Conservation (phyloP, 1,140 invertebrate genomes). For the Drosophila leontia region DNA sequence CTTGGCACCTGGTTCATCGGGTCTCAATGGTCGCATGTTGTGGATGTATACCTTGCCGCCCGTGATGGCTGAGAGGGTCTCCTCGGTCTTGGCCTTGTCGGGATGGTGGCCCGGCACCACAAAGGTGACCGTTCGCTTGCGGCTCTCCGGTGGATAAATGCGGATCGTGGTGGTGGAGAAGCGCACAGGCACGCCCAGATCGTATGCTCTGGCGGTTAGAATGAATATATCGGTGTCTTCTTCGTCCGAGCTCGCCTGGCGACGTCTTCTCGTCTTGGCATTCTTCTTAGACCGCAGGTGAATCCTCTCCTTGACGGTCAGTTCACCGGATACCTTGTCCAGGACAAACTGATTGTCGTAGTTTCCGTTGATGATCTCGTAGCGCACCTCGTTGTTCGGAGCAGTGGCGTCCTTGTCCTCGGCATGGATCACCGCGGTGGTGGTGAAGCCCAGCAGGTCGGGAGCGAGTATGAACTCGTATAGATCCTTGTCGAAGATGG, state of each 20-base stretch:
- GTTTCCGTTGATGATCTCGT: conserved; percentile 93
- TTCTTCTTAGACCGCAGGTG: conserved; percentile 76
- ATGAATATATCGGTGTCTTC: conserved; percentile 87
- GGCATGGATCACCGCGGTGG: conserved; percentile 90
- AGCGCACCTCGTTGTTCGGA: conserved; percentile 94
- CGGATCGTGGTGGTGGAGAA: conserved; percentile 88
- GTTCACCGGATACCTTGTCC: conserved; percentile 90
- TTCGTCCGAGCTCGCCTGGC: conserved; percentile 64
- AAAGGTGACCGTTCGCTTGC: conserved; percentile 90
- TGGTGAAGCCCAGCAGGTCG: conserved; percentile 90
- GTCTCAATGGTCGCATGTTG: conserved; percentile 89
- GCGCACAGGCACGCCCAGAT: conserved; percentile 91
- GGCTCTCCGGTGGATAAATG: conserved; percentile 89
- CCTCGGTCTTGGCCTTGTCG: conserved; percentile 89
- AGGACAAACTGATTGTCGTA: conserved; percentile 92
- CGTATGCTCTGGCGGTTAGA: conserved; percentile 91
- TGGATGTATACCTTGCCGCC: conserved; percentile 91
- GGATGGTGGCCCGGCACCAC: conserved; percentile 91
- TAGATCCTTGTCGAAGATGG: conserved; percentile 91
- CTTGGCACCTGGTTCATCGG: conserved; percentile 74
- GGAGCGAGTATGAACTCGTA: conserved; percentile 93
- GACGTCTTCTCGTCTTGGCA: conserved; percentile 75
- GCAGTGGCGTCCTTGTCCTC: conserved; percentile 92
- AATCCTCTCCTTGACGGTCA: conserved; percentile 82
- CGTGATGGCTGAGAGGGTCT: conserved; percentile 90